Evolutionary conservation across 2,797 vertebrate species (phyloP), one percentile per base, ranked within the genome.

Genomic region (Neoniphon sammara): DNA sequence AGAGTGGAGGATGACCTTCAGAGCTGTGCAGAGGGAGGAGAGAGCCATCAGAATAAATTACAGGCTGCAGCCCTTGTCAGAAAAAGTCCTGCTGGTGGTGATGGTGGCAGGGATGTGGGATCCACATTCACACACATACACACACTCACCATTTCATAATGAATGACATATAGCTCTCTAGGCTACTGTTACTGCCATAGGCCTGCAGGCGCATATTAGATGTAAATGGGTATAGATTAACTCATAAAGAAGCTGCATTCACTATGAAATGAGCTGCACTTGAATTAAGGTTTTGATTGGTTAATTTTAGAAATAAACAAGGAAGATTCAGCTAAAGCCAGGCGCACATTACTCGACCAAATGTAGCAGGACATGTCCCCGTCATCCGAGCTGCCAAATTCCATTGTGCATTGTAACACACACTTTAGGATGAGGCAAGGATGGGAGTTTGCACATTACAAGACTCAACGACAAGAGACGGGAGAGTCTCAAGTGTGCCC

Each of bases 31-130:
- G 59, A 64, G 62, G 73, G 59, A 64, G 64, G 72, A 67, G 70
- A 65, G 78, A 80, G 80, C 75, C 86, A 85, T 91, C 88, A 81
- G 86, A 92, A 90, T 92, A 91, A 90, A 93, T 91, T 86, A 92
- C 67, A 89, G 80, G 77, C 82, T 86, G 74, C 82, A 76, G 85
- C 84, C 84, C 76, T 84, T 84, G 87, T 92, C 91, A 88, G 64
- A 81, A 73, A 27, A 81, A 81, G 68, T 83, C 88, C 82, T 79
- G 77, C 80, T 85, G 81, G 56, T 84, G 86, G 77, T 81, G 78
- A 72, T 83, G 70, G 84, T 85, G 81, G 56, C 83, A 85, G 77
- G 78, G 72, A 82, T 67, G 74, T 81, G 70, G 72, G 75, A 77
- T 70, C 65, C 66, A 50, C 56, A 59, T 31, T 21, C 57, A 20